Evolutionary conservation across 2,797 vertebrate genomes (phyloP).

Genomic region (Brachyrhaphis roseni): DNA sequence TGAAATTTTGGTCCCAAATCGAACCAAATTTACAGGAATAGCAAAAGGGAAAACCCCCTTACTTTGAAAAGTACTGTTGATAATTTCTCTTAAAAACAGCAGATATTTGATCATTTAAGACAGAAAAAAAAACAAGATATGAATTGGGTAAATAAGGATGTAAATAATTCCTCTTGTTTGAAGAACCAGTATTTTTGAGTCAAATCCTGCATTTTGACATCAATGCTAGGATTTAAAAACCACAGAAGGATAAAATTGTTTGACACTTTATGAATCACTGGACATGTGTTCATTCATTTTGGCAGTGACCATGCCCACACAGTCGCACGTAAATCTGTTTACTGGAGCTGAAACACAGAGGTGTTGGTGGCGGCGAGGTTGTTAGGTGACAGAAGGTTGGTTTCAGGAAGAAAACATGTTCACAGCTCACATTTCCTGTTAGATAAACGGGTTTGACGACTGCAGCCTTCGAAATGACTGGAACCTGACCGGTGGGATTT

Average conservation of each 20-base stretch:
- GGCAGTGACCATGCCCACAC: constrained; percentile 4
- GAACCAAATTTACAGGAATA: no score
- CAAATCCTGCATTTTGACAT: background rate
- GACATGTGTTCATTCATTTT: background rate
- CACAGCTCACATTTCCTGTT: background rate
- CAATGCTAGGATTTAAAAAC: constrained; percentile 1
- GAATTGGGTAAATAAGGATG: no score
- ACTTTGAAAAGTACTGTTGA: no score
- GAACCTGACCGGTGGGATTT: background rate
- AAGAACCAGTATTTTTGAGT: background rate
- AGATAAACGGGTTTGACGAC: background rate
- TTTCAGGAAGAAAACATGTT: constrained; percentile 1
- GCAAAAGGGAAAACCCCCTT: no score
- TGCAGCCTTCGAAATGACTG: background rate
- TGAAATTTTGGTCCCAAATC: no score
- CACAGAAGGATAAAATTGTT: background rate
- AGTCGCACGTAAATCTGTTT: constrained; percentile 19
- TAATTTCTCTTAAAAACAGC: background rate
- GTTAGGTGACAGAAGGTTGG: background rate
- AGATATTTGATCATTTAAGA: background rate
- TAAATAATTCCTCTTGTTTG: background rate
- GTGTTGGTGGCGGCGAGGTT: background rate
- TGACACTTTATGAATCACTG: constrained; percentile 12
- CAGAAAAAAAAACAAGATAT: no score
- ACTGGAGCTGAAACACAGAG: background rate